These are phyloP conservation scores for Lepidotrigona ventralis DNA, from an alignment of 1,140 invertebrate genomes.

Conservation along the genomic window DNA sequence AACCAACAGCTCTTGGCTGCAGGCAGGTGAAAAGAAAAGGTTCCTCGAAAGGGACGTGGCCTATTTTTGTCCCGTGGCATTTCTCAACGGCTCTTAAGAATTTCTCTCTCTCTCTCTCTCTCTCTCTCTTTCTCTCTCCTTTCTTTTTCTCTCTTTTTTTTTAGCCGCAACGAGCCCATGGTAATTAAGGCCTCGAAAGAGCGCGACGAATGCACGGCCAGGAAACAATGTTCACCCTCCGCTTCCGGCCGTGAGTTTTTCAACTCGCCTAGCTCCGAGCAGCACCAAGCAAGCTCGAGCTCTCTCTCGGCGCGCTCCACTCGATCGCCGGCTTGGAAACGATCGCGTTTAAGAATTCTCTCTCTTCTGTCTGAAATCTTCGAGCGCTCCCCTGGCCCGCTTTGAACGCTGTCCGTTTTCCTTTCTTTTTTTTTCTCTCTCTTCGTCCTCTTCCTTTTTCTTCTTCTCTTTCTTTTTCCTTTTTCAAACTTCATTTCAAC, in stretches of 20 bases:
- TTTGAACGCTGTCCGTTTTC: not conserved
- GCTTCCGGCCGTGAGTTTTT: constrained; percentile 16
- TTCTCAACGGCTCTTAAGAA: constrained; percentile 56
- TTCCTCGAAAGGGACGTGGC: constrained; percentile 45
- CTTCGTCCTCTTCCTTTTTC: no score
- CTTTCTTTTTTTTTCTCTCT: no score
- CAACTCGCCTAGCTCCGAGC: not conserved
- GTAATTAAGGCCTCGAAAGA: constrained; percentile 51
- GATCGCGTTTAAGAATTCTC: constrained; percentile 21
- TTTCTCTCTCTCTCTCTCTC: constrained; percentile 11
- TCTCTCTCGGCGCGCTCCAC: not conserved
- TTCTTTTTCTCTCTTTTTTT: not conserved
- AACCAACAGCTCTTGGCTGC: constrained; percentile 37
- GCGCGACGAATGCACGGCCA: constrained; percentile 35
- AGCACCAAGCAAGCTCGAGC: no score
- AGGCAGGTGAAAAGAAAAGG: constrained; percentile 31
- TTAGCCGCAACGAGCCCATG: constrained; percentile 29
- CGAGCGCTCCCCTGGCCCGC: not conserved
- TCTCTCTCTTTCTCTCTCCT: not conserved
- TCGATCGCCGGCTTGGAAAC: constrained; percentile 16
- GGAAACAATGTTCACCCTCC: constrained; percentile 48
- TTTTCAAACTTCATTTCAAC: constrained; percentile 2
- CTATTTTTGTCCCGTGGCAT: constrained; percentile 53
- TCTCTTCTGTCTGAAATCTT: not conserved
- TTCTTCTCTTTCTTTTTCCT: no score